phyloP scores from a whole-genome alignment of 2,797 vertebrate genomes.

The Leptoclinus maculatus region DNA sequence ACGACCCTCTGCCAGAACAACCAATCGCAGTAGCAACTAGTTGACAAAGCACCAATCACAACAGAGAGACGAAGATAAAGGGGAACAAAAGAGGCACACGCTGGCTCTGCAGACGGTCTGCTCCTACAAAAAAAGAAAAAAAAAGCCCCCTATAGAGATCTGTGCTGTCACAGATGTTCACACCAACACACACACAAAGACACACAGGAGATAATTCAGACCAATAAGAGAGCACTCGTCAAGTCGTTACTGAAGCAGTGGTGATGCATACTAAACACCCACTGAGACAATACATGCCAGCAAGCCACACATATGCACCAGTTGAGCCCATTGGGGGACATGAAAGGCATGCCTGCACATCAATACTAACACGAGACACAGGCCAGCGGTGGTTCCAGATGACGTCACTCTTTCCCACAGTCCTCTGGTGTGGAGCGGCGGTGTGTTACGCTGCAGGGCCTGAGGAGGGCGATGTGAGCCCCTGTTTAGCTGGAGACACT shows the following conservation, averaged over 20 bases:
- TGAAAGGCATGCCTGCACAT: conserved; percentile 20
- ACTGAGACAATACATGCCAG: conserved; percentile 24
- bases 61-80: conserved; percentile 56
- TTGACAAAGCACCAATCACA: conserved; percentile 74
- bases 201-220: conserved; percentile 18
- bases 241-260: conserved; percentile 28
- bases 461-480: conserved; percentile 70
- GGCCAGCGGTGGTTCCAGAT: conserved; percentile 39
- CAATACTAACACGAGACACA: conserved; percentile 26
- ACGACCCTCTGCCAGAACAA: conserved; percentile 55
- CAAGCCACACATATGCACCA: conserved; percentile 23
- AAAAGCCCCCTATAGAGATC: conserved; percentile 24
- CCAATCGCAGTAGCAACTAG: conserved; percentile 67
- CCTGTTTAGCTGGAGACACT: conserved; percentile 40
- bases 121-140: conserved; percentile 17
- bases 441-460: conserved; percentile 60
- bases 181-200: conserved; percentile 28
- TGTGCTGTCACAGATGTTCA: conserved; percentile 59
- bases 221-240: conserved; percentile 33
- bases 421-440: conserved; percentile 51
- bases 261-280: conserved; percentile 28
- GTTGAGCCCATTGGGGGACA: conserved; percentile 13
- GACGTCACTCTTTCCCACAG: conserved; percentile 73
- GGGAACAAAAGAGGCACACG: conserved; percentile 78
- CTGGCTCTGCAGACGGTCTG: conserved; percentile 56